Percentiles rank a stretch among this genome's conserved stretches.
phyloP scores from a whole-genome alignment of 2,888 invertebrate species.

The Enoplolaimus lenunculus region DNA sequence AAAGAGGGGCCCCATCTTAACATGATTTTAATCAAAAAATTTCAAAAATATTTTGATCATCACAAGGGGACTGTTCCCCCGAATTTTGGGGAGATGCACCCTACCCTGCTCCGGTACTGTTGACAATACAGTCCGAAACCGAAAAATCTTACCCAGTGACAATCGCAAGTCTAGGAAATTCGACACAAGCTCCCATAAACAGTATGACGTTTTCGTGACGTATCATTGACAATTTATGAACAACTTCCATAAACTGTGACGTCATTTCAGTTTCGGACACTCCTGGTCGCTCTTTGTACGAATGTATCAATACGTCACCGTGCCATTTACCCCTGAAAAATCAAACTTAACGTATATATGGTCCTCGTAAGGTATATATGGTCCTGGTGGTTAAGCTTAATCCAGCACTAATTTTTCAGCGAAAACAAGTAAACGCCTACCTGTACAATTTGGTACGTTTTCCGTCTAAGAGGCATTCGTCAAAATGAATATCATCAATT shows the following conservation, averaged over 20 bases:
- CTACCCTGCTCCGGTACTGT: no score
- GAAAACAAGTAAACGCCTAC: constrained; percentile 28
- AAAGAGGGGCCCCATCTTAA: no score
- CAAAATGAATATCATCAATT: constrained; percentile 38
- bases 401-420: not conserved
- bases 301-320: constrained; percentile 44
- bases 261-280: not conserved
- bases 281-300: constrained; percentile 28
- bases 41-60: no score
- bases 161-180: constrained; percentile 40
- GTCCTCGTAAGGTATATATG: not conserved
- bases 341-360: constrained; percentile 4
- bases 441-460: constrained; percentile 38
- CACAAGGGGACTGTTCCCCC: no score
- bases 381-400: not conserved
- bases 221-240: constrained; percentile 42
- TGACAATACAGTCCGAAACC: no score
- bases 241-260: constrained; percentile 27
- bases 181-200: constrained; percentile 45
- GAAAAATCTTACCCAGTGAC: constrained; percentile 42
- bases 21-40: no score
- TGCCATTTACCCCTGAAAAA: constrained; percentile 42
- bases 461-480: constrained; percentile 36
- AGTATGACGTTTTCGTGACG: constrained; percentile 45
- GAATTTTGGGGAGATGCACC: no score